phyloP scores from a whole-genome alignment of 1,140 invertebrate genomes.

The Mercenaria mercenaria region DNA sequence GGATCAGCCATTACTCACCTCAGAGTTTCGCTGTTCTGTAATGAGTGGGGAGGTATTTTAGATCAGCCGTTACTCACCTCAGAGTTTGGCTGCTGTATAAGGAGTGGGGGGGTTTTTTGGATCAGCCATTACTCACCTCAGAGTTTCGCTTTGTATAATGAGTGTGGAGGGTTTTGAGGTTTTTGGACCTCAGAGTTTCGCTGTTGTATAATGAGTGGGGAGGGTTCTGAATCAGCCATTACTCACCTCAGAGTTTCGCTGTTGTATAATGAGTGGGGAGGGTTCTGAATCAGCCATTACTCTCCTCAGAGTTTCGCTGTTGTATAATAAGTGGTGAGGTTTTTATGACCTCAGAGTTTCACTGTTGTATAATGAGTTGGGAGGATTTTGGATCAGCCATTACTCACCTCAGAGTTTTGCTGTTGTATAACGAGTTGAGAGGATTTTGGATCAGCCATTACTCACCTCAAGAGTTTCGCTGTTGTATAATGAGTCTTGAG shows the following conservation, averaged over 20 bases:
- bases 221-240: slow-evolving; percentile 88
- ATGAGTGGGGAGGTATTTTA: slow-evolving; percentile 71
- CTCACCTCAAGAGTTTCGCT: too few relatives aligned
- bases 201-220: neutral
- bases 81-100: too few relatives aligned
- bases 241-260: slow-evolving; percentile 92
- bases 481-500: too few relatives aligned
- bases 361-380: neutral
- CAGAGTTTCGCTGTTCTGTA: neutral
- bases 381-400: slow-evolving; percentile 87
- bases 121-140: slow-evolving; percentile 19
- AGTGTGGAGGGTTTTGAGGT: slow-evolving; percentile 7
- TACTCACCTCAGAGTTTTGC: slow-evolving; percentile 89
- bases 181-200: slow-evolving; percentile 78
- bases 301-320: slow-evolving; percentile 29
- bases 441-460: too few relatives aligned
- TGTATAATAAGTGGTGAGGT: slow-evolving; percentile 3
- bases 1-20: slow-evolving; percentile 90
- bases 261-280: neutral
- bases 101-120: too few relatives aligned
- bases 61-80: slow-evolving; percentile 82
- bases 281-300: slow-evolving; percentile 86
- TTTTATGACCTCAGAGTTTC: slow-evolving; percentile 71
- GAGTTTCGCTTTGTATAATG: neutral
- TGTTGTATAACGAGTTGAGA: too few relatives aligned